These are phyloP conservation scores for Zoanthus gigantus DNA, from an alignment of 92 coral and sea anemone species.

Conservation along the genomic window DNA sequence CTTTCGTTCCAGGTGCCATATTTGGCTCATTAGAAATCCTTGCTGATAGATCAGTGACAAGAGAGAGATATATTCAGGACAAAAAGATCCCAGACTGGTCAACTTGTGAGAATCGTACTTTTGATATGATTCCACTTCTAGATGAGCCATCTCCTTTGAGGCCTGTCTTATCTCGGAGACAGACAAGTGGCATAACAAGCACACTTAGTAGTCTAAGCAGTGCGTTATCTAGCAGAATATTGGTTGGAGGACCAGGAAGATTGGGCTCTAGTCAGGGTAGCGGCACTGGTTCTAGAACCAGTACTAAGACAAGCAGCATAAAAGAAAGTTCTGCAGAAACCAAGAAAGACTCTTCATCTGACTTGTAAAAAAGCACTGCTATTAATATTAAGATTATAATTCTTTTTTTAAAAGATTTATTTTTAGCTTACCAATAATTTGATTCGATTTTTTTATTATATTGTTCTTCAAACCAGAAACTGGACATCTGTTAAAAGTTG, in stretches of 20 bases:
- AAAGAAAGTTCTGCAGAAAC: conserved; percentile 41
- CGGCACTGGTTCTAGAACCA: conserved; percentile 26
- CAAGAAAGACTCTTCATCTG: conserved; percentile 47
- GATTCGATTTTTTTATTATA: no score
- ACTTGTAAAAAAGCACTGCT: background rate
- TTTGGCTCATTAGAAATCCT: conserved; percentile 96
- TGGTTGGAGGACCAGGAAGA: conserved; percentile 68
- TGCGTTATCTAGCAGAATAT: conserved; percentile 81
- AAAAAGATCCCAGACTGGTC: conserved; percentile 95
- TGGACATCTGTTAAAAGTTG: no score
- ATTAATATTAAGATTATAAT: no score
- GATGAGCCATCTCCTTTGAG: conserved; percentile 73
- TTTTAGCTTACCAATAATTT: no score
- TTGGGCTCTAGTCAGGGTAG: conserved; percentile 23
- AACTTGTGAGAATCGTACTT: conserved; percentile 72
- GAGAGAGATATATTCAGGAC: conserved; percentile 84
- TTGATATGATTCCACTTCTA: conserved; percentile 68
- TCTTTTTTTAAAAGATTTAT: no score
- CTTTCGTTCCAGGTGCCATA: conserved; percentile 79
- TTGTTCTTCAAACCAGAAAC: no score
- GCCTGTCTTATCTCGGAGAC: conserved; percentile 88
- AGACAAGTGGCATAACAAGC: conserved; percentile 93
- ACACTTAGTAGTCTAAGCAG: conserved; percentile 87
- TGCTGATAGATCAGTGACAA: conserved; percentile 91
- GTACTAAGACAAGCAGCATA: conserved; percentile 1